These are phyloP conservation scores for Pocillopora verrucosa DNA, from an alignment of 64 coral and sea anemone genomes.

Conservation along the genomic window DNA sequence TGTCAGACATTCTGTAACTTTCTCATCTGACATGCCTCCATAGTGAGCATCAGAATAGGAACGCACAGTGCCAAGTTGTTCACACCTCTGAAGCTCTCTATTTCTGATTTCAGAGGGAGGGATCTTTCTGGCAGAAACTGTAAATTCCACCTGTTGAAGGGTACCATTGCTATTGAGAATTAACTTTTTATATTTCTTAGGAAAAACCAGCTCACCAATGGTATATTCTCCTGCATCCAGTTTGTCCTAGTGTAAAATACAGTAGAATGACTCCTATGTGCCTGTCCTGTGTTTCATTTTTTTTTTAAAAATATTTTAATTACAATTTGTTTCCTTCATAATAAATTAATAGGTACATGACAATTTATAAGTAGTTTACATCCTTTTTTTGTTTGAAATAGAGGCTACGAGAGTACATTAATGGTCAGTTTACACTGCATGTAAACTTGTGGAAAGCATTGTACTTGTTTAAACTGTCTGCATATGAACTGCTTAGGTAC, in stretches of 20 bases:
- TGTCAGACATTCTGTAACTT: background rate
- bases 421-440: too few relatives aligned
- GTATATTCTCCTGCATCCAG: background rate
- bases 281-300: slow-evolving; percentile 5
- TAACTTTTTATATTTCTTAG: background rate
- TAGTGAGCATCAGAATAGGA: background rate
- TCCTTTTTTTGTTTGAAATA: too few relatives aligned
- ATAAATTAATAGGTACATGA: too few relatives aligned
- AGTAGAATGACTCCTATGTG: background rate
- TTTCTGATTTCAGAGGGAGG: slow-evolving; percentile 40
- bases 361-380: too few relatives aligned
- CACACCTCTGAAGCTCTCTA: background rate
- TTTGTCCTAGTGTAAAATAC: background rate
- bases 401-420: too few relatives aligned
- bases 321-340: too few relatives aligned
- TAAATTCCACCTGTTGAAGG: slow-evolving; percentile 21
- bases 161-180: background rate
- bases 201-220: background rate
- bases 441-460: too few relatives aligned
- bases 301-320: background rate
- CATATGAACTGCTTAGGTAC: too few relatives aligned
- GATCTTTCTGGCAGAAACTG: slow-evolving; percentile 45
- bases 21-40: background rate
- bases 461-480: too few relatives aligned
- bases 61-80: too few relatives aligned